Evolutionary conservation across 2,888 invertebrate genomes (phyloP), one percentile per base, ranked within the genome.

Genomic region (Mallateleia sp.): DNA sequence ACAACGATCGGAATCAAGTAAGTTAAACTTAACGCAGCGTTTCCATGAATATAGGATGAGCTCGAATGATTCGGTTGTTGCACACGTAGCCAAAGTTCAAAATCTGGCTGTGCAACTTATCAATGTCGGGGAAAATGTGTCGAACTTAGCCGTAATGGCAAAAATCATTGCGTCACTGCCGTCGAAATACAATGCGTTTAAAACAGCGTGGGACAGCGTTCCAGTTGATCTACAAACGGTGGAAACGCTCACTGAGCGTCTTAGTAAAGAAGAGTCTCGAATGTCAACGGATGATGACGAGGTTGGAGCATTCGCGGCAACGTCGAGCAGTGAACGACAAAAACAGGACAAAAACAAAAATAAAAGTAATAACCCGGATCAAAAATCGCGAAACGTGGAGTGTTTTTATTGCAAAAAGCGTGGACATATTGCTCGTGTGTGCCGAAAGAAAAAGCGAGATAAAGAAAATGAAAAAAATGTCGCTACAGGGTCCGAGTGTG

Each of bases 21-120:
- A 88, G 64, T 20, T 89, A 8, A 6, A 81, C 1, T 32, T 90
- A 20, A 78, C 66, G 14, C 85, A 90, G 32, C 72, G 74, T 8
- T 91, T 90, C 52, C 88, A 91, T 22, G 78, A 79, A 1, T 87
- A 89, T 32, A 25, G 47, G 4, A 89, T 89, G 89, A 52, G 47
- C 0, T 9, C 87, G 8, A 89, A 64, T 9, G 92, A 93, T 20
- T 81, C 80, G 2, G 87, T 93, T 1, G 90, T 91, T 1, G 89
- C 92, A 58, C 91, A 93, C 66, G 85, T 93, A 7, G 56, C 91
- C 2, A 92, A 91, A 74, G 84, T 93, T 1, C 90, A 90, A 75
- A 92, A 91, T 58, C 66, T 93, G 79, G 93, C 92, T 18, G 28
- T 52, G 0, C 84, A 79, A 64, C 52, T 90, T 47, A 58, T n/a